These are phyloP conservation scores for Rhinophrynus dorsalis DNA, from an alignment of 2,797 vertebrate genomes.

Conservation along the genomic window DNA sequence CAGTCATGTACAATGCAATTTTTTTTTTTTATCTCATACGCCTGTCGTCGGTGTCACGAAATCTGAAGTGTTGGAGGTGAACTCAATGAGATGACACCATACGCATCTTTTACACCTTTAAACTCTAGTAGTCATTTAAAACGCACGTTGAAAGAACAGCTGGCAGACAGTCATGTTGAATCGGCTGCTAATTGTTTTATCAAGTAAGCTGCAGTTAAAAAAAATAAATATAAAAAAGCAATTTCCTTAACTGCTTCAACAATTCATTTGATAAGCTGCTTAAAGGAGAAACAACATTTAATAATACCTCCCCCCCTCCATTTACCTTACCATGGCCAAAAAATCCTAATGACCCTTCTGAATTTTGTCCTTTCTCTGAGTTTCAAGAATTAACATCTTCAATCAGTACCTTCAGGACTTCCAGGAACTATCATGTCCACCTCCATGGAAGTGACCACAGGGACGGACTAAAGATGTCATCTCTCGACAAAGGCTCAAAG, in stretches of 20 bases:
- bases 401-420: too few species aligned
- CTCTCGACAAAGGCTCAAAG: too few species aligned
- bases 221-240: neutral
- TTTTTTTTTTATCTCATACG: neutral
- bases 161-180: conserved; percentile 6
- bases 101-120: conserved; percentile 12
- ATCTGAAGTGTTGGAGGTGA: neutral
- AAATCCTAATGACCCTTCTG: too few species aligned
- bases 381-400: too few species aligned
- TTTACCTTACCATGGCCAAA: too few species aligned
- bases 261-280: too few species aligned
- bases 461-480: too few species aligned
- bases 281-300: too few species aligned
- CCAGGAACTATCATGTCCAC: too few species aligned
- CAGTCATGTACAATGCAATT: neutral
- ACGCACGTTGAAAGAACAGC: neutral
- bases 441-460: too few species aligned
- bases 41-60: neutral
- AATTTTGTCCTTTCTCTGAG: too few species aligned
- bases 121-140: conserved; percentile 1
- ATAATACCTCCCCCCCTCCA: too few species aligned
- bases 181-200: conserved; percentile 35
- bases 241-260: neutral
- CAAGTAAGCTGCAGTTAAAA: neutral
- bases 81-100: neutral